phyloP scores from a whole-genome alignment of 2,113 vertebrate species.

The Leuciscus idus region DNA sequence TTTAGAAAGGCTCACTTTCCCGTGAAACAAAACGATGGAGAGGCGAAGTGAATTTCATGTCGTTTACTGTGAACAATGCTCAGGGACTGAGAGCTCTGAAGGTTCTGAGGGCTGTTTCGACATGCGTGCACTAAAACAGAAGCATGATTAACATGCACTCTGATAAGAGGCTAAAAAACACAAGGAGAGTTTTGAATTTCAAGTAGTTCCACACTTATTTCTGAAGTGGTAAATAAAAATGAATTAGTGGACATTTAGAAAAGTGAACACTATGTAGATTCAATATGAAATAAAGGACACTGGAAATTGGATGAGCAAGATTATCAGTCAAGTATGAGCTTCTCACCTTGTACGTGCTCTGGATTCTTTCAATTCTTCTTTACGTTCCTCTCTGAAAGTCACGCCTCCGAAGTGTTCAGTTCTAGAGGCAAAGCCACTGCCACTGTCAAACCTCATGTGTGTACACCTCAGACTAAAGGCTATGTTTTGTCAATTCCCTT shows the following conservation, averaged over 20 bases:
- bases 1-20: conserved; percentile 44
- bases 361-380: conserved; percentile 38
- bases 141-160: conserved; percentile 24
- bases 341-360: not conserved
- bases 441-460: conserved; percentile 37
- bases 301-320: not conserved
- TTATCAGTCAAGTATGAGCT: conserved; percentile 4
- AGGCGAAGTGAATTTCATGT: conserved; percentile 39
- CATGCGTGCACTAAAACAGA: not conserved
- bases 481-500: conserved; percentile 45
- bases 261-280: not conserved
- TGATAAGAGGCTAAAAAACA: conserved; percentile 9
- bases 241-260: conserved; percentile 8
- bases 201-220: conserved; percentile 29
- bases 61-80: conserved; percentile 43
- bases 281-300: not conserved
- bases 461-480: conserved; percentile 26
- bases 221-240: conserved; percentile 21
- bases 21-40: conserved; percentile 42
- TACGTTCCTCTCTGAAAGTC: conserved; percentile 7
- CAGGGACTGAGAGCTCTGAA: conserved; percentile 20
- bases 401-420: not conserved
- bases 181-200: conserved; percentile 41
- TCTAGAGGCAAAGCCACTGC: conserved; percentile 26
- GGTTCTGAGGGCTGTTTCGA: conserved; percentile 27